phyloP scores from a whole-genome alignment of 2,113 vertebrate genomes.

The Pipa parva region DNA sequence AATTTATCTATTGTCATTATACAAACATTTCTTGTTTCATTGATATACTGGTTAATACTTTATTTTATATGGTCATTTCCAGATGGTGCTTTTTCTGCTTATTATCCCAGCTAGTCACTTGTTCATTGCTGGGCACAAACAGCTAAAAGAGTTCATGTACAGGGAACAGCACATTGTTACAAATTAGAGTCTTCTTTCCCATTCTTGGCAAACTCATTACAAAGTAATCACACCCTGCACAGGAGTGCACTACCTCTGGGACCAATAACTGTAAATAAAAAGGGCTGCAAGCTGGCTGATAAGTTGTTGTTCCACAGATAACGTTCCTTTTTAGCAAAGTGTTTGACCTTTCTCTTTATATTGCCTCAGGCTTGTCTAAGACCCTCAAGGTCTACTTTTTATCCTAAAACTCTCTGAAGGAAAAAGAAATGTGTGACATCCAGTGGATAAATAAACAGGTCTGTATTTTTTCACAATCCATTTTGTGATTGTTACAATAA shows the following conservation, averaged over 20 bases:
- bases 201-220: slow-evolving; percentile 83
- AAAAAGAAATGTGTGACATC: slow-evolving; percentile 65
- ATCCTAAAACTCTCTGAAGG: slow-evolving; percentile 75
- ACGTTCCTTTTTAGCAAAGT: slow-evolving; percentile 76
- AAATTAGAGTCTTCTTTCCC: slow-evolving; percentile 64
- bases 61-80: slow-evolving; percentile 53
- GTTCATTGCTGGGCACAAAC: slow-evolving; percentile 47
- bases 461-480: slow-evolving; percentile 48
- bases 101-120: slow-evolving; percentile 52
- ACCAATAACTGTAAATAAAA: slow-evolving; percentile 91
- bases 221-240: slow-evolving; percentile 76
- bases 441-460: slow-evolving; percentile 59
- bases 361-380: slow-evolving; percentile 77
- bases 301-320: slow-evolving; percentile 84
- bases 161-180: slow-evolving; percentile 60
- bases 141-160: slow-evolving; percentile 57
- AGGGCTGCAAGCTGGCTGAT: slow-evolving; percentile 76
- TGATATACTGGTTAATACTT: slow-evolving; percentile 47
- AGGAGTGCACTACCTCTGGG: slow-evolving; percentile 80
- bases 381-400: slow-evolving; percentile 77
- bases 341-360: slow-evolving; percentile 87
- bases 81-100: slow-evolving; percentile 54
- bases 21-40: background rate
- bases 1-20: too few species aligned
- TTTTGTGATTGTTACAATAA: slow-evolving; percentile 53